A percentile compares a stretch with the other conserved stretches of the same genome.
Conservation (phyloP, 2,888 invertebrate species). For the Achlya flavicornis region DNA sequence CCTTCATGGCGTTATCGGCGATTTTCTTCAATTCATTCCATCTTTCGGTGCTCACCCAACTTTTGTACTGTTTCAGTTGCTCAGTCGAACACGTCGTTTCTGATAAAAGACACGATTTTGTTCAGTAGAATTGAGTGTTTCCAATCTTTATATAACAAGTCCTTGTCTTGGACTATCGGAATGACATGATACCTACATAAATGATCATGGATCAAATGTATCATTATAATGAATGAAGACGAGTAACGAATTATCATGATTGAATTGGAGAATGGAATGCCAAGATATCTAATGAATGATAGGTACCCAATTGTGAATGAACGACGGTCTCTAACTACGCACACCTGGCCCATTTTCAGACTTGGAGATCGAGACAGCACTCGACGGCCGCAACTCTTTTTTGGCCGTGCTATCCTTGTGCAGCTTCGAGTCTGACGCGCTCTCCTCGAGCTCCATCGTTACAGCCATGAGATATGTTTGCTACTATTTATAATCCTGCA, state of each 20-base stretch:
- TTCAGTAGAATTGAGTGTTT: background rate
- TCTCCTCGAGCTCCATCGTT: constrained; percentile 79
- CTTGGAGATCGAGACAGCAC: constrained; percentile 73
- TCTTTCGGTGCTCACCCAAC: constrained; percentile 86
- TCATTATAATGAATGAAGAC: background rate
- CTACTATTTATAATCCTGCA: constrained; percentile 55
- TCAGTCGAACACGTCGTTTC: constrained; percentile 66
- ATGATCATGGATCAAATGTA: background rate
- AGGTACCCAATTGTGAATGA: constrained; percentile 11
- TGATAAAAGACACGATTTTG: constrained; percentile 16
- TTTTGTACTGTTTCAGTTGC: constrained; percentile 74
- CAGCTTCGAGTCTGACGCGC: constrained; percentile 76
- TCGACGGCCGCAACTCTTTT: constrained; percentile 72
- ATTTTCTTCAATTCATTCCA: constrained; percentile 86
- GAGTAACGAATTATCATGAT: background rate
- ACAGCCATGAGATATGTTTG: constrained; percentile 70
- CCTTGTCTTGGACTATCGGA: background rate
- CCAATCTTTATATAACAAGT: background rate
- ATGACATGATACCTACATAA: background rate
- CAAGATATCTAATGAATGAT: constrained; percentile 3
- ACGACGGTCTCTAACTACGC: constrained; percentile 23
- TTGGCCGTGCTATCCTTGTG: constrained; percentile 72
- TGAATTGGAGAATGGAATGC: background rate
- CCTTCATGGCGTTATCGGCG: constrained; percentile 86
- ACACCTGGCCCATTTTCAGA: constrained; percentile 75